Base-by-base conservation (phyloP, 2,888 invertebrate genomes). In the Biston stratarius region DNA sequence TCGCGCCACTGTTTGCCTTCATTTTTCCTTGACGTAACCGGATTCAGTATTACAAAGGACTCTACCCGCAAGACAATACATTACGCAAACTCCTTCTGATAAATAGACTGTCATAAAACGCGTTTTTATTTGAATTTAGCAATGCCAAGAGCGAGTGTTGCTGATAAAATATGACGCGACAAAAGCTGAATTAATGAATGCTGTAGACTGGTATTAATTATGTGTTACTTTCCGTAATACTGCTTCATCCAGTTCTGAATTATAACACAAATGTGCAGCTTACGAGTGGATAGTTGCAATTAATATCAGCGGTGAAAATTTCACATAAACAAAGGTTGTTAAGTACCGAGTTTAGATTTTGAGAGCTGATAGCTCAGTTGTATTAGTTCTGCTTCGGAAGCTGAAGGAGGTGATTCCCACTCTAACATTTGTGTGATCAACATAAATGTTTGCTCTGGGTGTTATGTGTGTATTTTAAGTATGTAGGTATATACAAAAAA, bases 111-210 rank as follows among this genome's bases (percentile, higher is more conserved):
- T 79, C 80, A 78, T 65, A 71, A 67, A 72, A 65, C 64, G 73
- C 69, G 60, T 79, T 82, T 83, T 83, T 79, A 80, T 71, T 71
- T 65, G 68, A 70, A 71, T 69, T 70, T 67, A 72, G 57, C 56
- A 67, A 66, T 63, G 74, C 70, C 68, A 71, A 62, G 62, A 60
- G 69, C 73, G 69, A 71, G 61, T 70, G 73, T 65, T 69, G 69
- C 69, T 73, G 67, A 74, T 84, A 83, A 85, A 87, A 84, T 85
- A 84, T 86, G 83, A 83, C 75, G 77, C 77, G 77, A 81, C 83
- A 84, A 85, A 84, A 85, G 86, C 79, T 77, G 77, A 84, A 87
- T 88, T 88, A 88, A 87, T 88, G 86, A 81, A 79, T 77, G 78
- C 76, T 74, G 74, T 78, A 78, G 80, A 79, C 83, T 82, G 74